Conservation (phyloP, 2,797 vertebrate genomes). For the Micropoecilia bifurca region DNA sequence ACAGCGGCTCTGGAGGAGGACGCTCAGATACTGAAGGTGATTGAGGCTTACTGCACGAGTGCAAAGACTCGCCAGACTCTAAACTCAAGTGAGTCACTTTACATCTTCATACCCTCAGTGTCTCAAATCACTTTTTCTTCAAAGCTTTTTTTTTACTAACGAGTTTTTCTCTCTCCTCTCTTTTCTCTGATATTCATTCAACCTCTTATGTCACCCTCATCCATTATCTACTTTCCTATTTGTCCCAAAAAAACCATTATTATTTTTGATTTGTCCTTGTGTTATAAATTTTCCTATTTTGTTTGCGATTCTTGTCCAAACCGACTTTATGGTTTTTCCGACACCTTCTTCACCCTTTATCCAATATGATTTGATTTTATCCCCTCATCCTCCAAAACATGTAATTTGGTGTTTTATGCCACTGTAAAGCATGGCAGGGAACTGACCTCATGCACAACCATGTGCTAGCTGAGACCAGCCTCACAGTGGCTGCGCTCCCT, state of each 20-base stretch:
- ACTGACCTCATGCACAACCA: constrained; percentile 99
- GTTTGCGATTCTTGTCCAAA: constrained; percentile 67
- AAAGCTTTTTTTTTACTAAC: constrained; percentile 59
- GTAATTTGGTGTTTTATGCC: constrained; percentile 22
- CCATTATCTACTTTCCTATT: background rate
- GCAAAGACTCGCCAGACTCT: constrained; percentile 97
- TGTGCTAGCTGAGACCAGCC: constrained; percentile 94
- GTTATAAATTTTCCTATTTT: background rate
- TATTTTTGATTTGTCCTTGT: background rate
- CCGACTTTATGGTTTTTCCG: constrained; percentile 38
- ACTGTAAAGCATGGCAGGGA: constrained; percentile 94
- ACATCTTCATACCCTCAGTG: background rate
- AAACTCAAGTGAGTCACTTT: constrained; percentile 92
- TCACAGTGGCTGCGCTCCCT: constrained; percentile 85
- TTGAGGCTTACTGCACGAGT: constrained; percentile 97
- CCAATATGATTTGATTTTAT: constrained; percentile 30
- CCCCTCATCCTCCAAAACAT: constrained; percentile 15
- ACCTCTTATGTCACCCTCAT: background rate
- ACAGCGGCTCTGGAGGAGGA: constrained; percentile 96
- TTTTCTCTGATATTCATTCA: constrained; percentile 48
- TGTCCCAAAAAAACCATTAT: background rate
- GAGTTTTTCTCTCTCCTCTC: constrained; percentile 55
- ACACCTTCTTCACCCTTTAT: constrained; percentile 21
- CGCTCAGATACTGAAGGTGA: constrained; percentile 97
- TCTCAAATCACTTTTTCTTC: constrained; percentile 16